Conservation (phyloP, 2,888 invertebrate species). For the Elysia crispata region DNA sequence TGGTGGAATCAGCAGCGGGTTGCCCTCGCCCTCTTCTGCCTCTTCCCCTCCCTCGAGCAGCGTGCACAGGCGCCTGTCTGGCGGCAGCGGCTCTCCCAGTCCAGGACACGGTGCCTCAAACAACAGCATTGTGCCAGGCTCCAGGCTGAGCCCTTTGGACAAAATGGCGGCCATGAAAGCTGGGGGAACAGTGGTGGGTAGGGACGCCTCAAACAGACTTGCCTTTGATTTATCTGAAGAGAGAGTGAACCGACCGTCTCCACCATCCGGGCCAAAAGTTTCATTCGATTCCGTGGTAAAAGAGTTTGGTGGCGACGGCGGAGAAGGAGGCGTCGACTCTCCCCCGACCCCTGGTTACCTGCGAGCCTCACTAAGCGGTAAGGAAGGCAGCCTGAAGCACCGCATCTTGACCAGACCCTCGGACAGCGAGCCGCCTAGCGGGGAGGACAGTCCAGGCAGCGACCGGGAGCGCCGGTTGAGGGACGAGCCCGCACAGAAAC, state of each 20-base stretch:
- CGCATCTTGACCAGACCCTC: conserved; percentile 81
- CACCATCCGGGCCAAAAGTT: conserved; percentile 45
- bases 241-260: neutral
- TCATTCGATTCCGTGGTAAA: conserved; percentile 46
- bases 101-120: neutral
- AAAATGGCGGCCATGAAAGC: conserved; percentile 40
- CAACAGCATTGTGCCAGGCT: conserved; percentile 26
- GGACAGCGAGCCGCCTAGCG: conserved; percentile 51
- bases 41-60: neutral
- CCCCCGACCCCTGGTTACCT: conserved; percentile 34
- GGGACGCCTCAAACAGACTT: conserved; percentile 17
- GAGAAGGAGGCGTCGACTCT: conserved; percentile 38
- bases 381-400: conserved; percentile 83
- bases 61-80: conserved; percentile 9
- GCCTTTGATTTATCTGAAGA: neutral
- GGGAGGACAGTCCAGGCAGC: conserved; percentile 30
- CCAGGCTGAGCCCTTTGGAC: conserved; percentile 46
- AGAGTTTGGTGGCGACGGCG: conserved; percentile 44
- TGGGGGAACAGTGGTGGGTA: conserved; percentile 6
- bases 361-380: conserved; percentile 76
- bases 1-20: conserved; percentile 16
- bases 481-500: conserved; percentile 39
- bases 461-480: conserved; percentile 26
- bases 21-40: neutral
- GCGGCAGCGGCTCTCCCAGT: conserved; percentile 12